Evolutionary conservation across 2,888 invertebrate genomes (phyloP).

Genomic region (Chalcosyrphus nemorum): DNA sequence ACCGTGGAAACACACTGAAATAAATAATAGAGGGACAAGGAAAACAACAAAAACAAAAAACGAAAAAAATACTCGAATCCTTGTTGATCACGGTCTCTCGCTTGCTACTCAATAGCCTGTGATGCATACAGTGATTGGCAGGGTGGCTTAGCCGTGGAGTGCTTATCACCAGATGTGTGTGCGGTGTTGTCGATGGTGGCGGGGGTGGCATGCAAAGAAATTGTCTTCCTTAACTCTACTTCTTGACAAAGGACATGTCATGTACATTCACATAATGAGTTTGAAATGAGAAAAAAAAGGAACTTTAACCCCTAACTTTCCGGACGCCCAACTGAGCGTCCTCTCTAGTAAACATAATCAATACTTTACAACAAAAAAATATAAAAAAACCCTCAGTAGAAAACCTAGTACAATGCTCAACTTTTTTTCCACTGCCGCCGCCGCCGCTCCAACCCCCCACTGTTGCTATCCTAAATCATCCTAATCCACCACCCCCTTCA

Average conservation of each 20-base stretch:
- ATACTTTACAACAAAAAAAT: no score
- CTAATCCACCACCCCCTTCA: slow-evolving; percentile 69
- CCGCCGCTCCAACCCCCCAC: slow-evolving; percentile 13
- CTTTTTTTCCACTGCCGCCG: slow-evolving; percentile 42
- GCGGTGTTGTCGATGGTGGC: no score
- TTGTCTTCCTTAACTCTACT: slow-evolving; percentile 30
- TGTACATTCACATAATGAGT: slow-evolving; percentile 62
- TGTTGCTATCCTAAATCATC: slow-evolving; percentile 63
- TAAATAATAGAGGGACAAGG: slow-evolving; percentile 24
- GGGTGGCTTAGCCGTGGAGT: not conserved
- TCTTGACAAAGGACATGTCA: slow-evolving; percentile 63
- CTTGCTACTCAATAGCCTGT: slow-evolving; percentile 55
- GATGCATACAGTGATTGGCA: slow-evolving; percentile 12
- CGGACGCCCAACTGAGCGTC: slow-evolving; percentile 1
- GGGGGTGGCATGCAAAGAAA: slow-evolving; percentile 12
- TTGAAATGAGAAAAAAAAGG: slow-evolving; percentile 33
- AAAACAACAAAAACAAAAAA: slow-evolving; percentile 1
- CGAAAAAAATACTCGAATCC: not conserved
- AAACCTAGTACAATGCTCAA: slow-evolving; percentile 60
- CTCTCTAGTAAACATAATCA: slow-evolving; percentile 35
- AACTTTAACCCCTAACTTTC: slow-evolving; percentile 43
- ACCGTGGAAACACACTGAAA: slow-evolving; percentile 49
- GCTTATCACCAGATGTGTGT: slow-evolving; percentile 14
- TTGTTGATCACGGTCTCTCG: slow-evolving; percentile 53
- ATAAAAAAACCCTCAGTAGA: slow-evolving; percentile 30